Conservation (phyloP, 2,113 vertebrate species). For the Nyctibius bracteatus region DNA sequence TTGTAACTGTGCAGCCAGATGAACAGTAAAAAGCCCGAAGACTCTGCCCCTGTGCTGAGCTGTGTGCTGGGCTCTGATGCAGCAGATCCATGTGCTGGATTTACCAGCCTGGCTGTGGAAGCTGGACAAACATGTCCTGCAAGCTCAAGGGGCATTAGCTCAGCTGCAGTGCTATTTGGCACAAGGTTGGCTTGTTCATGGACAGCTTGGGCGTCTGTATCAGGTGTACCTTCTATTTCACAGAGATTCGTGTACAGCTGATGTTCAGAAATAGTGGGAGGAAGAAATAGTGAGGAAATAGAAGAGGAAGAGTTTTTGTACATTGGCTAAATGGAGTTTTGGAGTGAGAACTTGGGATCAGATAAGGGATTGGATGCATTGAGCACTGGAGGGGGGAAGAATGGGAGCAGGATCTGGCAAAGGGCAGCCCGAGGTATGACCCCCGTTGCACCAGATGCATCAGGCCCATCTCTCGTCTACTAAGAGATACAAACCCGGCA, state of each 20-base stretch:
- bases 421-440: neutral
- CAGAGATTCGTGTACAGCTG: neutral
- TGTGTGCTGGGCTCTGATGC: neutral
- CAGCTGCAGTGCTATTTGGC: neutral
- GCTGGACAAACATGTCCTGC: neutral
- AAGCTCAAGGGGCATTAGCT: neutral
- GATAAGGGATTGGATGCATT: neutral
- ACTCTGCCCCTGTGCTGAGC: neutral
- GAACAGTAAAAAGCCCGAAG: neutral
- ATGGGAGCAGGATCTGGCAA: neutral
- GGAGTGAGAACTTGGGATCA: neutral
- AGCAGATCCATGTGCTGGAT: neutral
- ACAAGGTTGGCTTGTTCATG: neutral
- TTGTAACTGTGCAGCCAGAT: neutral
- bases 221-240: neutral
- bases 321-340: neutral
- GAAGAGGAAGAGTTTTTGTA: neutral
- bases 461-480: neutral
- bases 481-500: neutral
- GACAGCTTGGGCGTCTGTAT: accelerated
- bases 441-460: no score
- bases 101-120: neutral
- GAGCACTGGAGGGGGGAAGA: neutral
- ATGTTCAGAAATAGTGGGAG: neutral
- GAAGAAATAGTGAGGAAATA: neutral